Percentiles rank a stretch among this genome's conserved stretches.
Conservation (phyloP, 2,113 vertebrate genomes). For the Egretta garzetta region DNA sequence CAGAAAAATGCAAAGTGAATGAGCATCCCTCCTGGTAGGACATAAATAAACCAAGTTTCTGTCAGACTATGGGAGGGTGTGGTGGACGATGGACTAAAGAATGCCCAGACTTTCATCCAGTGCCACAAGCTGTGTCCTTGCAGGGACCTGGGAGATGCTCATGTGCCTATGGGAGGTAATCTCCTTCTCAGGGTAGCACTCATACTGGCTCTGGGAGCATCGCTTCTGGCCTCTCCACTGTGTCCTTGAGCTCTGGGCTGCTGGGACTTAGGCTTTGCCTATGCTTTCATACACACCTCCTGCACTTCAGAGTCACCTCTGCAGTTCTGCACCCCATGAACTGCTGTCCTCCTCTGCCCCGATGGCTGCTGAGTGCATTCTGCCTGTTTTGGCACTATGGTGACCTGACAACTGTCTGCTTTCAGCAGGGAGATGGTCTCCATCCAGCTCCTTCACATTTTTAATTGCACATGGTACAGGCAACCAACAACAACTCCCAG, state of each 20-base stretch:
- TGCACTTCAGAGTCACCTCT: not conserved
- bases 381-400: not conserved
- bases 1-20: not conserved
- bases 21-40: not conserved
- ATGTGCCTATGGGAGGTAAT: not conserved
- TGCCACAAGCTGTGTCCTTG: not conserved
- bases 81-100: not conserved
- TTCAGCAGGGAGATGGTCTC: not conserved
- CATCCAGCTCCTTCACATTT: not conserved
- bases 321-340: not conserved
- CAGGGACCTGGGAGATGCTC: not conserved
- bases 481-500: not conserved
- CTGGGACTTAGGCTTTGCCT: not conserved
- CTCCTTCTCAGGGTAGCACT: not conserved
- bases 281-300: not conserved
- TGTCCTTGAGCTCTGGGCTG: not conserved
- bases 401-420: not conserved
- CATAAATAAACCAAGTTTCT: not conserved
- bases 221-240: not conserved
- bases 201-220: not conserved
- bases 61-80: not conserved
- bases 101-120: not conserved
- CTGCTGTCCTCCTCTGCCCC: not conserved
- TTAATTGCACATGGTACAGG: not conserved
- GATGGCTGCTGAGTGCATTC: not conserved